Evolutionary conservation across 2,888 invertebrate genomes (phyloP).

Genomic region (Sylvicola cinctus): DNA sequence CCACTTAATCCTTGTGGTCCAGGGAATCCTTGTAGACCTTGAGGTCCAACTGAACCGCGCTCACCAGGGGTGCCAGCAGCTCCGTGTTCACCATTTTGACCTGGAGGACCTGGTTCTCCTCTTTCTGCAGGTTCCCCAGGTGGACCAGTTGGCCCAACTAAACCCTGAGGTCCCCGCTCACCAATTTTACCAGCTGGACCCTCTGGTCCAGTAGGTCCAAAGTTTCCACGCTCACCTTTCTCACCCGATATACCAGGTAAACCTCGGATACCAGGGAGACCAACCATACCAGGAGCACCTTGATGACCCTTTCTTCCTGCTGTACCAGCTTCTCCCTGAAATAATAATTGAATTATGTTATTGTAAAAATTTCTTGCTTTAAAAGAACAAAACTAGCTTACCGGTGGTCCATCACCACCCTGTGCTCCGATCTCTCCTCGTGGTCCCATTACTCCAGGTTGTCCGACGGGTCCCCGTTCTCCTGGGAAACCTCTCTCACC

Average conservation of each 20-base stretch:
- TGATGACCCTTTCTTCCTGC: constrained; percentile 58
- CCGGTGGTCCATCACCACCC: constrained; percentile 28
- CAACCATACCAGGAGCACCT: constrained; percentile 60
- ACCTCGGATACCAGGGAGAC: constrained; percentile 51
- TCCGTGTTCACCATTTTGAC: constrained; percentile 47
- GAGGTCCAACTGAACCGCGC: constrained; percentile 47
- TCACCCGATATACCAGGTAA: constrained; percentile 38
- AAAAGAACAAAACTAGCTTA: constrained; percentile 10
- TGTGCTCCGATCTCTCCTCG: constrained; percentile 30
- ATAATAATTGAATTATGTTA: too few relatives aligned
- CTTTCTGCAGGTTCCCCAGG: constrained; percentile 66
- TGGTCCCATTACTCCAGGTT: constrained; percentile 26
- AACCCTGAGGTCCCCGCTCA: constrained; percentile 59
- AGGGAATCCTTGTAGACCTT: constrained; percentile 44
- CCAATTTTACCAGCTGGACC: constrained; percentile 48
- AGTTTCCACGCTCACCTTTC: constrained; percentile 38
- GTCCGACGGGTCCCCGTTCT: constrained; percentile 48
- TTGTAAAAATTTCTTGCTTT: not conserved
- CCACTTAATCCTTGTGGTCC: constrained; percentile 49
- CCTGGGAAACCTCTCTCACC: constrained; percentile 54
- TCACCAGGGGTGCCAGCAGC: constrained; percentile 56
- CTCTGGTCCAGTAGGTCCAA: constrained; percentile 51
- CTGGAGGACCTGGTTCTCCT: constrained; percentile 54
- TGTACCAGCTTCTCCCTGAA: constrained; percentile 31
- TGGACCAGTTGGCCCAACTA: constrained; percentile 49